Evolutionary conservation across 2,888 invertebrate genomes (phyloP).

Genomic region (Clostera curtula): DNA sequence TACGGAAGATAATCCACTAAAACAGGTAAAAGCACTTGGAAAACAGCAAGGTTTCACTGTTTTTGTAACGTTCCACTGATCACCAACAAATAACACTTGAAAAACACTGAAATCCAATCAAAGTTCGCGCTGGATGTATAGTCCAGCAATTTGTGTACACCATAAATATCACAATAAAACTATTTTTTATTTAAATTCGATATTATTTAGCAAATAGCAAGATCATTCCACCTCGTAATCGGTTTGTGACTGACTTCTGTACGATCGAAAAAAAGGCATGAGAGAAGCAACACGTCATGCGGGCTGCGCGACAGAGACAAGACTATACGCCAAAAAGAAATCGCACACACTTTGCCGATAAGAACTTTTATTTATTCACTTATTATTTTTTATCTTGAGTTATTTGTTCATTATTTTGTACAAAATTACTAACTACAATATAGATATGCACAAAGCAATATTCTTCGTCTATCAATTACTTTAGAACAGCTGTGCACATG

Average conservation of each 20-base stretch:
- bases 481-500: too few species aligned
- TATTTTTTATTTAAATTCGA: constrained; percentile 33
- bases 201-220: constrained; percentile 42
- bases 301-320: constrained; percentile 42
- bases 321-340: constrained; percentile 30
- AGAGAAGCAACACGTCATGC: constrained; percentile 57
- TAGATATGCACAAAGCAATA: too few species aligned
- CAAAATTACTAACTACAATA: too few species aligned
- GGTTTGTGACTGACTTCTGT: constrained; percentile 63
- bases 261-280: constrained; percentile 34
- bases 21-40: constrained; percentile 46
- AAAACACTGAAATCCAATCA: constrained; percentile 28
- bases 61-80: constrained; percentile 24
- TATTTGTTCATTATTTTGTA: too few species aligned
- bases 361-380: too few species aligned
- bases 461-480: too few species aligned
- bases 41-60: constrained; percentile 35
- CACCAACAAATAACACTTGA: constrained; percentile 15
- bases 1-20: constrained; percentile 43
- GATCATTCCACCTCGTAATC: constrained; percentile 40
- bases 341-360: too few species aligned
- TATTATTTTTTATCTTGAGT: too few species aligned
- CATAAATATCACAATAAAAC: constrained; percentile 18
- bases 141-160: constrained; percentile 17
- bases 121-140: constrained; percentile 20